A percentile compares a stretch with the other conserved stretches of the same genome.
Evolutionary conservation across 1,140 invertebrate genomes (phyloP).

Genomic region (Latrodectus geometricus): DNA sequence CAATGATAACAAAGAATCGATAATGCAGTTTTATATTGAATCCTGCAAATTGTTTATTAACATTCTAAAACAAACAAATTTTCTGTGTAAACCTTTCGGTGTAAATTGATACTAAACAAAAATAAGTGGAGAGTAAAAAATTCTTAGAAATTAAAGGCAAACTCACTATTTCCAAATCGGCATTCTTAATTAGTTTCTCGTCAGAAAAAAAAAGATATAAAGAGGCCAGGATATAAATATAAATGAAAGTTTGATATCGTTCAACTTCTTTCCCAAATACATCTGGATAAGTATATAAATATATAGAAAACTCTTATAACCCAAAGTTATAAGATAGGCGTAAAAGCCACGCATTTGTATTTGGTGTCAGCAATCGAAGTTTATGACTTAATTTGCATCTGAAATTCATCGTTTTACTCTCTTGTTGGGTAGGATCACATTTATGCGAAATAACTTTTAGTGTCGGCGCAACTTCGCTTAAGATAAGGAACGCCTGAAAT

Average conservation of each 20-base stretch:
- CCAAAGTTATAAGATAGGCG: constrained; percentile 1
- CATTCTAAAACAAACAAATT: not conserved
- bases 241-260: constrained; percentile 39
- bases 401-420: constrained; percentile 41
- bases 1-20: no score
- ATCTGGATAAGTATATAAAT: constrained; percentile 25
- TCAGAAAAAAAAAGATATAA: not conserved
- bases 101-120: not conserved
- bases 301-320: constrained; percentile 17
- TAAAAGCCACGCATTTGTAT: constrained; percentile 42
- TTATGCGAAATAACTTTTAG: constrained; percentile 59
- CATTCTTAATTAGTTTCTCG: constrained; percentile 36
- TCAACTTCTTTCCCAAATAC: not conserved
- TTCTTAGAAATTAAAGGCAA: not conserved
- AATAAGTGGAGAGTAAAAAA: not conserved
- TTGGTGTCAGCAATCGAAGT: constrained; percentile 46
- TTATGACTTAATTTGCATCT: constrained; percentile 56
- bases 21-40: no score
- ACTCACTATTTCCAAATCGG: not conserved
- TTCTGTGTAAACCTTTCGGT: not conserved
- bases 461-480: constrained; percentile 47
- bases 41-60: not conserved
- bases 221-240: constrained; percentile 17
- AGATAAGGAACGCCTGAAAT: constrained; percentile 45
- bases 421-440: constrained; percentile 43